Base-by-base conservation (phyloP, 1,140 invertebrate genomes). In the Ceratosolen fusciceps region DNA sequence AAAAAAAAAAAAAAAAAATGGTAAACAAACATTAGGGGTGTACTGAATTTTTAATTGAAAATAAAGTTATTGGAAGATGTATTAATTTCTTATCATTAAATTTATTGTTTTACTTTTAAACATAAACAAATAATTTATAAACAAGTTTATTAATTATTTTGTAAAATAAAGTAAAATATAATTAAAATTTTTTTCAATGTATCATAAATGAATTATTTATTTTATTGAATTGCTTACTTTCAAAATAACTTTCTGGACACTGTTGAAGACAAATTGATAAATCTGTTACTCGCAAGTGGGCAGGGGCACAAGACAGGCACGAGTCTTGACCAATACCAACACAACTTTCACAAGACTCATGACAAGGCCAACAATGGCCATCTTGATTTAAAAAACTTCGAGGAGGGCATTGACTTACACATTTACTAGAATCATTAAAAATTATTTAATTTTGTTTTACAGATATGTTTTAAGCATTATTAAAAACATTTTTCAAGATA, bases 221-320 rank as follows among this genome's bases (percentile, higher is more conserved):
- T 60, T 8, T 26, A 8, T 8, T 24, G 29, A 29, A 74, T 39
- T 14, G 90, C 91, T 91, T 90, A 95, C 94, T 94, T 90, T 96
- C 95, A 87, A 93, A 96, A 84, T 96, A 97, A 54, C 95, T 95
- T 84, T 96, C 95, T 0, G 95, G 95, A 85, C 96, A 97, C 83
- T 95, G 93, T 84, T 96, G 95, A 56, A 96, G 87, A 82, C 95
- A 96, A 3, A 96, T 93, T 52, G 95, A 95, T 54, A 96, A 90
- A 90, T 96, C 95, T 7, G 93, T 93, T 73, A 96, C 93, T 85
- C 95, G 90, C 24, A 96, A 90, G 86, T 96, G 94, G 60, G 94
- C 94, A 7, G 95, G 94, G 0, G 95, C 94, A 88, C 95, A 96
- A 12, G 94, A 94, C 4, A 96, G 90, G 86, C 95, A 96, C 56